Conservation (phyloP, 2,888 invertebrate genomes). For the Flexamia atlantica region DNA sequence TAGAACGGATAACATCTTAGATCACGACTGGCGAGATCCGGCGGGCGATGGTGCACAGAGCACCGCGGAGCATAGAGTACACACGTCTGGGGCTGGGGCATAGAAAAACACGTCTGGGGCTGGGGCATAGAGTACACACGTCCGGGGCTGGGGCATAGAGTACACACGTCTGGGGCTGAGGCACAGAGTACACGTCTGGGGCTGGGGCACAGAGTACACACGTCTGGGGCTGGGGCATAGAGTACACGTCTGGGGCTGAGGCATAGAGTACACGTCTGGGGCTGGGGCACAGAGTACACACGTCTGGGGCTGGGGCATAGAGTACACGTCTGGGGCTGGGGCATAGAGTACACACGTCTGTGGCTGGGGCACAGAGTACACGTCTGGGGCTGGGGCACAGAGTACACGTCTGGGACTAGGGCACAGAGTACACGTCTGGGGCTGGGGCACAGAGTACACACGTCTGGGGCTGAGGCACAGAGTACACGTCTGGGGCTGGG, state of each 20-base stretch:
- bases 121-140: not conserved
- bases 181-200: not conserved
- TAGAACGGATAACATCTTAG: slow-evolving; percentile 31
- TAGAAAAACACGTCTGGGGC: not conserved
- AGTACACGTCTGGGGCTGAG: not conserved
- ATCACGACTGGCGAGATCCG: slow-evolving; percentile 23
- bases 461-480: no score
- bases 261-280: not conserved
- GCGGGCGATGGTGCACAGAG: slow-evolving; percentile 1
- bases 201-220: not conserved
- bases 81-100: not conserved
- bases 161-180: not conserved
- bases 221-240: not conserved
- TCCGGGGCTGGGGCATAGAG: not conserved
- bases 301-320: not conserved
- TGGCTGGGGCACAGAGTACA: not conserved
- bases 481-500: no score
- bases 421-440: not conserved
- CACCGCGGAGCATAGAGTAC: not conserved
- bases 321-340: not conserved
- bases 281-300: not conserved
- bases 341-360: not conserved
- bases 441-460: no score
- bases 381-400: not conserved
- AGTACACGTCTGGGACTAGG: not conserved